Evolutionary conservation across 2,797 vertebrate species (phyloP), one percentile per base, ranked within the genome.

Genomic region (Dicrostonyx torquatus): DNA sequence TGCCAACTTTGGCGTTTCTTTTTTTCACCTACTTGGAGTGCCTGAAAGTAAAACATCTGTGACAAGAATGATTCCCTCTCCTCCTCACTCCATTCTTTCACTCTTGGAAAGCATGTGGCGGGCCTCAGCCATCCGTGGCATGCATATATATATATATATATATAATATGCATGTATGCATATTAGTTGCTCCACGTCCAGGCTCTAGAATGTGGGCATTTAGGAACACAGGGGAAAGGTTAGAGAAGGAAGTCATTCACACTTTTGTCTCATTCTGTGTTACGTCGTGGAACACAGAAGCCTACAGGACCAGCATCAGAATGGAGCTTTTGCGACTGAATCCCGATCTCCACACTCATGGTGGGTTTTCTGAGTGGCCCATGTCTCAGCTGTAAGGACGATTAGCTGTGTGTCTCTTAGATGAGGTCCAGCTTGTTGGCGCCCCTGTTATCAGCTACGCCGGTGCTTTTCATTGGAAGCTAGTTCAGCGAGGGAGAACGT

Each of bases 1-100:
- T 94, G 93, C 91, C 95, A 95, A 48, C 43, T 92, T 60, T 60
- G 55, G 64, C 79, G 75, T 91, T 94, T 83, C 84, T 84, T 88
- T 78, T 93, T 78, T 91, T 85, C 77, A 93, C 84, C 87, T 95
- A 72, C 48, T 91, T 22, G 22, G 72, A 97, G 87, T 89, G 78
- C 34, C 29, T 14, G 62, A 75, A 87, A 94, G 86, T n/a, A 87
- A 96, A 84, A 34, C 87, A 96, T 91, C 37, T 92, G 64, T 64
- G 89, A 55, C 37, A 89, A 50, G 37, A 70, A 66, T 48, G 53
- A 43, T 64, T 90, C 5, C 53, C 29, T 82, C 70, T 94, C 40
- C 50, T 40, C 93, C 82, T 91, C n/a, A 53, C 70, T 87, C n/a
- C 17, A 53, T 22, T 58, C 37, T 45, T 66, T 72, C 72, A 53